Base-by-base conservation (phyloP, 2,888 invertebrate genomes). In the Sycophila texana region DNA sequence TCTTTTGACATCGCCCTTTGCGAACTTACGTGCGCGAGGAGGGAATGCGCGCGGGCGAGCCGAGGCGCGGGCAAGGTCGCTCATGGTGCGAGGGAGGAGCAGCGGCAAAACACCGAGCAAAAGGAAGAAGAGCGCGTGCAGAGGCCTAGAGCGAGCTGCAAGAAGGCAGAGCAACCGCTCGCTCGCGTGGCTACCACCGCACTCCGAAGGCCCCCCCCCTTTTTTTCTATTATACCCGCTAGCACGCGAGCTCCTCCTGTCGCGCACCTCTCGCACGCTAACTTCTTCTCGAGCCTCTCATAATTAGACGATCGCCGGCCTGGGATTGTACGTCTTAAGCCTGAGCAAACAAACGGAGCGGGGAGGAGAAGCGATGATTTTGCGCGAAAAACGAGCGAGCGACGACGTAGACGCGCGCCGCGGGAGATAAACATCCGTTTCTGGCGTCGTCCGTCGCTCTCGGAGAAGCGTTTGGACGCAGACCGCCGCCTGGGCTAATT, bases 31-130 rank as follows among this genome's bases (percentile, higher is more conserved):
- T 26, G 26, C 14, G 20, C 67, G 68, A 71, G 80, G 67, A 65
- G 65, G 67, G 81, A 77, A 83, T 81, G 74, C 39, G 79, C 81
- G 18, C 57, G 22, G 26, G 22, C 26, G 68, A 39, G 30, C 30
- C 18, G 20, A 30, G 68, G 68, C 72, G 79, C 70, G 70, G 75
- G 80, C 83, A 82, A 85, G 85, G 84, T 80, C 83, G 84, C 39
- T 77, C 58, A 77, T 51, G 76, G 68, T 60, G 82, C 81, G 83
- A 82, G 80, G 77, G 79, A 81, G 79, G 76, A 79, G 68, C 66
- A 49, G 14, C 26, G 26, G 26, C 26, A 26, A 26, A 51, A 51
- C 14, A 53, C 14, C 51, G 20, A 77, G 18, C 22, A 57, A 58
- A 77, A 77, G 76, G 79, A 73, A 81, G 77, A 67, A 22, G 77